phyloP scores from a whole-genome alignment of 2,888 invertebrate genomes.

The Lochmaea crataegi region DNA sequence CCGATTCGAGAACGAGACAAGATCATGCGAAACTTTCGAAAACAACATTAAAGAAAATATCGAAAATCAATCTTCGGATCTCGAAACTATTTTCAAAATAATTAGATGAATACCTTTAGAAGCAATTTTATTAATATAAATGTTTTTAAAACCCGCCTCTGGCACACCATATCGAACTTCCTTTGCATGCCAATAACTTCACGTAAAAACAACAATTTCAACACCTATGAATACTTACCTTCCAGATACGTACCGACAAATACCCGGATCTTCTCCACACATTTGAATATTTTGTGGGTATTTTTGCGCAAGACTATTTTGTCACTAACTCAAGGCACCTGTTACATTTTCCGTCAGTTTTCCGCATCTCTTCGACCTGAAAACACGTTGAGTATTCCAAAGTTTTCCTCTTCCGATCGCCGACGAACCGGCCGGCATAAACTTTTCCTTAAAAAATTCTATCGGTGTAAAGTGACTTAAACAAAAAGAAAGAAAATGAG shows the following conservation, averaged over 20 bases:
- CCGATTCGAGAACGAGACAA: too few species aligned
- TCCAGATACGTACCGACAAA: conserved; percentile 14
- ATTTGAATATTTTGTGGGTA: conserved; percentile 25
- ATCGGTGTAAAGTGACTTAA: background rate
- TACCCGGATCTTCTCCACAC: conserved; percentile 15
- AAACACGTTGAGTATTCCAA: conserved; percentile 29
- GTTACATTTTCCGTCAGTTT: conserved; percentile 51
- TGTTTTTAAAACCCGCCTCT: background rate
- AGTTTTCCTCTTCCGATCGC: conserved; percentile 21
- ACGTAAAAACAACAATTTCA: conserved; percentile 20
- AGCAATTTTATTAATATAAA: too few species aligned
- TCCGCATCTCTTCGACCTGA: conserved; percentile 42
- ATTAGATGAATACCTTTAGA: too few species aligned
- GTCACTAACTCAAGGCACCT: conserved; percentile 44
- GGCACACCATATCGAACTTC: background rate
- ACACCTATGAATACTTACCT: conserved; percentile 25
- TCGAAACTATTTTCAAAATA: too few species aligned
- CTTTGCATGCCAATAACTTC: background rate
- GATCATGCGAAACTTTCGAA: too few species aligned
- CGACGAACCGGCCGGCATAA: conserved; percentile 4
- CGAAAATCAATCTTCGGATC: too few species aligned
- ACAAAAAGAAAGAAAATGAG: conserved; percentile 15
- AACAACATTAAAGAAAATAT: too few species aligned
- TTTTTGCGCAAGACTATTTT: conserved; percentile 41
- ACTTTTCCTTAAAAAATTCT: conserved; percentile 5